phyloP scores from a whole-genome alignment of 2,113 vertebrate genomes.

The Periophthalmus modestus region DNA sequence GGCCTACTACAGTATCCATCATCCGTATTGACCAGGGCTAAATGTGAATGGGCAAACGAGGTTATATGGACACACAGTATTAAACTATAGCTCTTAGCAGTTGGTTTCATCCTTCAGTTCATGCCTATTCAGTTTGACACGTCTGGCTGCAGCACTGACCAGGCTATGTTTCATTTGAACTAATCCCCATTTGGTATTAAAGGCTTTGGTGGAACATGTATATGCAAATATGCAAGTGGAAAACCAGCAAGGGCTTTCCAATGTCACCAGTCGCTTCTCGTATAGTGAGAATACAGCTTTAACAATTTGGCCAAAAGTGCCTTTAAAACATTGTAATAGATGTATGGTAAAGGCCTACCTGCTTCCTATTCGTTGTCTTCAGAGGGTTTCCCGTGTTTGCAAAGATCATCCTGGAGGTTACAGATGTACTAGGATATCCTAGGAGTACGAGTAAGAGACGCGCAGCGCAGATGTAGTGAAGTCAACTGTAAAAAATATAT shows the following conservation, averaged over 20 bases:
- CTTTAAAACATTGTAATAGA: conserved; percentile 8
- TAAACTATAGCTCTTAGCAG: conserved; percentile 17
- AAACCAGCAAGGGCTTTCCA: conserved; percentile 55
- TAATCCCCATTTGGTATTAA: conserved; percentile 1
- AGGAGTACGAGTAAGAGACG: conserved; percentile 19
- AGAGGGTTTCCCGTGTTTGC: conserved; percentile 86
- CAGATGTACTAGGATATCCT: conserved; percentile 32
- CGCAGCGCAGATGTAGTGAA: conserved; percentile 43
- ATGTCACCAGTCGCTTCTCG: conserved; percentile 58
- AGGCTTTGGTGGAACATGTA: background rate
- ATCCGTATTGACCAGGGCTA: conserved; percentile 52
- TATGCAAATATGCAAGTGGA: conserved; percentile 2
- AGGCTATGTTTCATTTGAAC: background rate
- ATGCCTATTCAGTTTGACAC: conserved; percentile 34
- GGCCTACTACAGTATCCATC: conserved; percentile 59
- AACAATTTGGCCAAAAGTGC: conserved; percentile 19
- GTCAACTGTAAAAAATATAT: conserved; percentile 18
- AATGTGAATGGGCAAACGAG: conserved; percentile 54
- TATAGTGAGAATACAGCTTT: background rate
- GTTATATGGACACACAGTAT: conserved; percentile 55
- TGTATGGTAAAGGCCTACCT: conserved; percentile 78
- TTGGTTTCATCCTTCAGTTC: conserved; percentile 28
- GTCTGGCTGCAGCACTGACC: conserved; percentile 16
- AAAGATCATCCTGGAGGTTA: conserved; percentile 88
- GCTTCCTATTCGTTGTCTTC: conserved; percentile 87